Evolutionary conservation across 1,140 invertebrate genomes (phyloP).

Genomic region (Drosophila tropicalis): DNA sequence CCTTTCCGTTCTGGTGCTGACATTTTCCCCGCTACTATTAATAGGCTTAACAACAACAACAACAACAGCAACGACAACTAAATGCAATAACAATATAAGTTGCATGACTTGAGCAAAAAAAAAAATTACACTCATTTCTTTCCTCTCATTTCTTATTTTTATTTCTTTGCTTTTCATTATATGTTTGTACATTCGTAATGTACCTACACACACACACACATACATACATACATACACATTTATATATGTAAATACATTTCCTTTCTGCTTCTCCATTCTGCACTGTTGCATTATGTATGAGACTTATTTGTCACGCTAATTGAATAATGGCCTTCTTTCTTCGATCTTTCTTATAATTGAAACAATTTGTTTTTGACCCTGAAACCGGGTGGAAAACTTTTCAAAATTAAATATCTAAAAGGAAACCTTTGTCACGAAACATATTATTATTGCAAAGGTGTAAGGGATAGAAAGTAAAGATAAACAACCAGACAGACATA

Average conservation of each 20-base stretch:
- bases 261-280: slow-evolving; percentile 16
- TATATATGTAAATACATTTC: slow-evolving; percentile 15
- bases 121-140: slow-evolving; percentile 3
- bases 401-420: not conserved
- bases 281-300: slow-evolving; percentile 57
- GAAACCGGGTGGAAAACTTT: not conserved
- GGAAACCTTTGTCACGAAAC: not conserved
- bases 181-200: slow-evolving; percentile 15
- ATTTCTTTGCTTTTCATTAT: slow-evolving; percentile 42
- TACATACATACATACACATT: too few species aligned
- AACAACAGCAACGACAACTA: not conserved
- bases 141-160: slow-evolving; percentile 27
- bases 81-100: slow-evolving; percentile 9
- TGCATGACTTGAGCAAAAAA: not conserved
- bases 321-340: slow-evolving; percentile 54
- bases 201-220: too few species aligned
- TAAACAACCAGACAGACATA: too few species aligned
- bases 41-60: slow-evolving; percentile 36
- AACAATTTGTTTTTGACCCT: slow-evolving; percentile 10
- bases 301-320: slow-evolving; percentile 61
- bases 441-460: too few species aligned
- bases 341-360: slow-evolving; percentile 10
- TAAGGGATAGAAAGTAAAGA: too few species aligned
- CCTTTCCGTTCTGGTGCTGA: slow-evolving; percentile 51
- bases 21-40: slow-evolving; percentile 55